phyloP scores from a whole-genome alignment of 2,888 invertebrate genomes.

The Cerastis leucographa region DNA sequence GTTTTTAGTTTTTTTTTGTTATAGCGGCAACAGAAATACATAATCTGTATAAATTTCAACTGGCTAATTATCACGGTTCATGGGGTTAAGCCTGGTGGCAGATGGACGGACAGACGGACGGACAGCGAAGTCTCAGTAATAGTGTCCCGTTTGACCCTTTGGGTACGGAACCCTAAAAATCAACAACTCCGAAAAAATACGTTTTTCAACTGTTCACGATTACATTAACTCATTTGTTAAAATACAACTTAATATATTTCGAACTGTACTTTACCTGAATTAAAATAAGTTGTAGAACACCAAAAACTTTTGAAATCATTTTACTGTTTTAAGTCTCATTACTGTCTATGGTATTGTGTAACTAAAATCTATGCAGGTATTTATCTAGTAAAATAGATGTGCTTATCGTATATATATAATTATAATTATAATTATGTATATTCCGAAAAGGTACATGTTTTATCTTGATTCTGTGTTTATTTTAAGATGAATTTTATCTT shows the following conservation, averaged over 20 bases:
- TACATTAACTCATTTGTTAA: no score
- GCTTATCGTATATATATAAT: conserved; percentile 20
- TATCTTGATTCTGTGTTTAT: conserved; percentile 15
- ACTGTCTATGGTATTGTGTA: neutral
- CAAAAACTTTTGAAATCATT: conserved; percentile 44
- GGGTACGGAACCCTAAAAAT: no score
- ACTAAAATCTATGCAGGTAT: conserved; percentile 5
- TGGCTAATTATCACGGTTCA: no score
- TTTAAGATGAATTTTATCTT: neutral
- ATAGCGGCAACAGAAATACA: no score
- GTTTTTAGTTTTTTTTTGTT: no score
- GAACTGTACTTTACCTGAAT: conserved; percentile 29
- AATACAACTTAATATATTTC: neutral
- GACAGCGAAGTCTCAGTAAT: no score
- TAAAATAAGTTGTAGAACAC: conserved; percentile 26
- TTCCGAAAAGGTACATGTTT: conserved; percentile 3
- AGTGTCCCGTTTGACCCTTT: no score
- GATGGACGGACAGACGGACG: no score
- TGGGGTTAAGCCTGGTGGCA: no score
- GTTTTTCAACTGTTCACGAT: no score
- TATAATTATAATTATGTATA: neutral
- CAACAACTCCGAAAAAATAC: no score
- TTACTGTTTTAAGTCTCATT: conserved; percentile 15
- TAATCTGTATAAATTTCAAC: no score
- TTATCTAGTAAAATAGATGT: conserved; percentile 22